Evolutionary conservation across 2,113 vertebrate genomes (phyloP).

Genomic region (Catagonus wagneri): DNA sequence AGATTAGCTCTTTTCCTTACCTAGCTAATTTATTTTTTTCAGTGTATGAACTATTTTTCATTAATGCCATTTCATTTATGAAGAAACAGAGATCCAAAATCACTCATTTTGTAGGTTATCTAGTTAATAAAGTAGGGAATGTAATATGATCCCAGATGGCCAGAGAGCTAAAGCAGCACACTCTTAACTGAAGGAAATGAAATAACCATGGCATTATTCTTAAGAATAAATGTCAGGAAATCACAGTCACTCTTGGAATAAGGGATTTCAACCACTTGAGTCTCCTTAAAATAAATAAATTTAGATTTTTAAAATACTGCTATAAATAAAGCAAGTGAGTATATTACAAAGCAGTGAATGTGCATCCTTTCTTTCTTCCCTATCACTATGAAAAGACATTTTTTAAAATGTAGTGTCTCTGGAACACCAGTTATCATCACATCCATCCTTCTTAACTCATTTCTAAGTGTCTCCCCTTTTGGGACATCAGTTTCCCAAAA

Average conservation of each 20-base stretch:
- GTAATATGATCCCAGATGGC: not conserved
- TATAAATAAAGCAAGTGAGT: not conserved
- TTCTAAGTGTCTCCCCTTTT: not conserved
- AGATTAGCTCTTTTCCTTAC: not conserved
- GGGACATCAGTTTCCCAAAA: not conserved
- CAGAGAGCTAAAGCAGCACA: not conserved
- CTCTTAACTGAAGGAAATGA: slow-evolving; percentile 32
- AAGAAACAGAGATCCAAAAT: slow-evolving; percentile 7
- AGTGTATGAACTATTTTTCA: not conserved
- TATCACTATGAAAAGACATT: not conserved
- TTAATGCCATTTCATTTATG: not conserved
- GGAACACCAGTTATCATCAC: not conserved
- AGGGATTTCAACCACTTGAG: not conserved
- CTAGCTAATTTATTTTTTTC: not conserved
- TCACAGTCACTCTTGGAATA: not conserved
- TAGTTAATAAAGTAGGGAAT: not conserved
- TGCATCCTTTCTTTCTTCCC: not conserved
- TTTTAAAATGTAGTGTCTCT: not conserved
- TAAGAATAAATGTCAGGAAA: not conserved
- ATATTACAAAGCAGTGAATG: not conserved
- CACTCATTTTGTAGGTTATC: not conserved
- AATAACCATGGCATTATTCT: slow-evolving; percentile 27
- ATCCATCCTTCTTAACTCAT: not conserved
- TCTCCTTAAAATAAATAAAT: slow-evolving; percentile 9
- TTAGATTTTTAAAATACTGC: not conserved